Evolutionary conservation across 2,797 vertebrate species (phyloP), one percentile per base, ranked within the genome.

Genomic region (Eidolon dupreanum): DNA sequence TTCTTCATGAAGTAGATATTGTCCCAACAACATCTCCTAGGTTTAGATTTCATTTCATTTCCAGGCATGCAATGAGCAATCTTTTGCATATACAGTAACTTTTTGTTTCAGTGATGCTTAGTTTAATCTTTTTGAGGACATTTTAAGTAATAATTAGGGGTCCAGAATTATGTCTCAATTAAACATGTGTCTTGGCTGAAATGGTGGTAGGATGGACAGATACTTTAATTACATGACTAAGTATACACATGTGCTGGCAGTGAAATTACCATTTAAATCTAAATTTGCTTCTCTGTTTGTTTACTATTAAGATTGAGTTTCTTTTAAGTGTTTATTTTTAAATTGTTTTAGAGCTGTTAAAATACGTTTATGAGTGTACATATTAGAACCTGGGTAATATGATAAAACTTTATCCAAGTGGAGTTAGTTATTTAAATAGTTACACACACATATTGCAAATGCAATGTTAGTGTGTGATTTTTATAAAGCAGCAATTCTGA

Each of bases 161-260:
- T 79, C 53, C 38, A 96, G 59, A 88, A 59, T 94, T 57, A 94
- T 41, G 20, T 90, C 87, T 20, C 78, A 78, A 78, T 92, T 94
- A 78, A 84, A 93, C n/a, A 26, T 87, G 19, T 83, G 3, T 74
- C 79, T 68, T 84, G 38, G 5, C 66, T 95, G 31, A 75, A 71
- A 33, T 66, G 22, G 22, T 53, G 43, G 20, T 70, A 53, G 19
- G 53, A 53, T 81, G 59, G 83, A 33, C 20, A 90, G 38, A 70
- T 31, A 74, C n/a, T 79, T 79, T 88, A 20, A 12, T 70, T 89
- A 66, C 81, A 24, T 82, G 49, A 83, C 12, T 46, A 24, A 71
- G 2, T 86, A 13, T 41, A 71, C 36, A 33, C 43, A 49, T 65
- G 22, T 31, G 20, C 68, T 88, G 26, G n/a, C 84, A 38, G 15